Evolutionary conservation across 2,797 vertebrate species (phyloP), one percentile per base, ranked within the genome.

Genomic region (Urosaurus nigricauda): DNA sequence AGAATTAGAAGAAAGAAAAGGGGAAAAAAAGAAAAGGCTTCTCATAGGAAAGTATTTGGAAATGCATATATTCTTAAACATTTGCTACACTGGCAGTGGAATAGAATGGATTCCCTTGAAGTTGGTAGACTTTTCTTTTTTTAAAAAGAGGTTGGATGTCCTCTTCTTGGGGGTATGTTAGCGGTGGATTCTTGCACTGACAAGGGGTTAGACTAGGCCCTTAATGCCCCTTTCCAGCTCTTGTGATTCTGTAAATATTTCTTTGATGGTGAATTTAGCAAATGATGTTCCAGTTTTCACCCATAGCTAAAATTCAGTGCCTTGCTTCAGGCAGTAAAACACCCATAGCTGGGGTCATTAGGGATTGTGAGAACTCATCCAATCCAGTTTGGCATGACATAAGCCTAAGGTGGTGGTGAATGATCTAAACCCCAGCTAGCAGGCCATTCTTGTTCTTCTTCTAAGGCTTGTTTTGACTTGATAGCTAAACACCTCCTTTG

Each of bases 391-490:
- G 40, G 65, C 77, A 74, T 51, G 35, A 65, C 9, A 37, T 85
- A 56, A 82, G n/a, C 70, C 65, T 58, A 85, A 79, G 65, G 68
- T 63, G 51, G 16, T 85, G 47, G 3, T 80, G 75, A 19, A 79
- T 89, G 53, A 89, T 47, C 83, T 89, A 73, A 79, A 75, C 53
- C 60, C 16, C 58, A 40, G 63, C 37, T 79, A 74, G 86, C 70
- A 80, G 37, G 83, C 70, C 35, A 17, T 53, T 40, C 68, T 65
- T 65, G 63, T 84, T 16, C 60, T 70, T 80, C 73, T 70, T 73
- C 43, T 85, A n/a, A 47, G 19, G 51, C 87, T 37, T 84, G 83
- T 71, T 79, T 51, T 84, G 75, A 71, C 83, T 71, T 73, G 83
- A 79, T 47, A 78, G 35, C 35, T 26, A 89, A 79, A n/a, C 19